Conservation (phyloP, 2,888 invertebrate genomes). For the Cephalotes varians region DNA sequence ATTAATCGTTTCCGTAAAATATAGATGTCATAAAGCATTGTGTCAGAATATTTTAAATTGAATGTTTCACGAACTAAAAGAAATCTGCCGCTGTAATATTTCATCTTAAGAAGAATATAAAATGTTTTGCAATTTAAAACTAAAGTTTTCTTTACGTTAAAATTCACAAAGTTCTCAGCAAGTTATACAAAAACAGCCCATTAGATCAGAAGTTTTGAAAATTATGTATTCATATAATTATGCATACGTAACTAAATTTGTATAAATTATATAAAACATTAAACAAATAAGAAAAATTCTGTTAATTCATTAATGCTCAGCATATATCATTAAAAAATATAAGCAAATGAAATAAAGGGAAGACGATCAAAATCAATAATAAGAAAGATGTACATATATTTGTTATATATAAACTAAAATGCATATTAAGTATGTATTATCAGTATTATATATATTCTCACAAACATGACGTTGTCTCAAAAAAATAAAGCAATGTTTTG, state of each 20-base stretch:
- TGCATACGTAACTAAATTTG: neutral
- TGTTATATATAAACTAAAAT: neutral
- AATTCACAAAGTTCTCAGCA: conserved; percentile 19
- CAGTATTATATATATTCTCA: neutral
- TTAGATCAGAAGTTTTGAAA: conserved; percentile 13
- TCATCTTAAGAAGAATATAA: conserved; percentile 1
- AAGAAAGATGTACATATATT: neutral
- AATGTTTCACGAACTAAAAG: conserved; percentile 7
- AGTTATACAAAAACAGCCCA: conserved; percentile 15
- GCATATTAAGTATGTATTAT: neutral
- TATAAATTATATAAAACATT: neutral
- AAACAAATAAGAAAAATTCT: neutral
- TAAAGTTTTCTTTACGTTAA: neutral
- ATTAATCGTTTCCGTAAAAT: neutral
- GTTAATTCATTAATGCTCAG: neutral
- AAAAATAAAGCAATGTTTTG: neutral
- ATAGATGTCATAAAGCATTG: neutral
- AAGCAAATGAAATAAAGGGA: neutral
- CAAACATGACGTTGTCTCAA: neutral
- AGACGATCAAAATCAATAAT: neutral
- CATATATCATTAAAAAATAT: neutral
- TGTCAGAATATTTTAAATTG: neutral
- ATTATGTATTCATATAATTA: neutral
- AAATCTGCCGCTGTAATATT: conserved; percentile 26
- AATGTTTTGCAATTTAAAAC: conserved; percentile 36